Evolutionary conservation across 2,113 vertebrate genomes (phyloP), one percentile per base, ranked within the genome.

Genomic region (Antechinus flavipes): DNA sequence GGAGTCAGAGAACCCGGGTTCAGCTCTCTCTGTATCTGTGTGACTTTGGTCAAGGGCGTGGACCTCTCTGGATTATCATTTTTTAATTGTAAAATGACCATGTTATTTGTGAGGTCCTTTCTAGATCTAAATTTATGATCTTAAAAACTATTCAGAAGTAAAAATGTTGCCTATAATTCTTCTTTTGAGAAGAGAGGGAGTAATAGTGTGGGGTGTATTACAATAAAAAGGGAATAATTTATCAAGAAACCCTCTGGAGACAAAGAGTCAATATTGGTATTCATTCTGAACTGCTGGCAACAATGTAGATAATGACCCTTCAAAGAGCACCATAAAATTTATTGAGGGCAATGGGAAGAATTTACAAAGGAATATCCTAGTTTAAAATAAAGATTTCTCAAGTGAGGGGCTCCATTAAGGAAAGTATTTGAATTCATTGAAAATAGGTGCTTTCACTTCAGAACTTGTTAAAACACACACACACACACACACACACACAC

Each of bases 381-480:
- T n/a, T 76, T n/a, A 76, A 76, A n/a, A 76, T 94, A 92, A 95
- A 54, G 35, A 22, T 54, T 5, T 68, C 61, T 54, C 8, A 94
- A 94, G 56, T 42, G n/a, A 94, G 7, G 7, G 7, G n/a, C 55
- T 91, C 2, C 68, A 46, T 93, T 89, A 54, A 23, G 14, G 25
- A 89, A 91, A 55, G 30, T 90, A 58, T 42, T 42, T 61, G 94
- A 7, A 26, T 61, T 91, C 47, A 95, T 24, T 96, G 94, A 90
- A 91, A 68, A 23, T 90, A 93, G 54, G 47, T 90, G 35, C 61
- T 76, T 76, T 76, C 19, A n/a, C 14, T 35, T 76, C 35, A 0
- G 14, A n/a, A 2, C 58, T 61, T 76, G 35, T 76, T 76, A 19
- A n/a, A n/a, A 61, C 12, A 30, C 47, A 47, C 47, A 47, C 49